Conservation (phyloP, 1,140 invertebrate species). For the Camponotus pennsylvanicus region DNA sequence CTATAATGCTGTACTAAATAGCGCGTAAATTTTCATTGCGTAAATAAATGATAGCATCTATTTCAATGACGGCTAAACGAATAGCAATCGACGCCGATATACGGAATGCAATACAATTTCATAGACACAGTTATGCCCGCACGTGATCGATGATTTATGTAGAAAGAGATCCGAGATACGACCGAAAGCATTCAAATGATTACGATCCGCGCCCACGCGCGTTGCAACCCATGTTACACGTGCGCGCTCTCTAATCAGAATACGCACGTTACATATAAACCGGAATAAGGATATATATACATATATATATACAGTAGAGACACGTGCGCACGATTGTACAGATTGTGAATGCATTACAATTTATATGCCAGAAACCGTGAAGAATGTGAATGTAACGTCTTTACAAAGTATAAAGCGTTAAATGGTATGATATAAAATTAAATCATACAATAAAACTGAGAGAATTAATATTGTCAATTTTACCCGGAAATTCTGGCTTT, state of each 20-base stretch:
- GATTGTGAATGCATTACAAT: slow-evolving; percentile 58
- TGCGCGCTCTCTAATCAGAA: slow-evolving; percentile 69
- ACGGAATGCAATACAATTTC: slow-evolving; percentile 29
- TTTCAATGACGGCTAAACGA: slow-evolving; percentile 41
- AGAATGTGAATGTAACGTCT: slow-evolving; percentile 67
- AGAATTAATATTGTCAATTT: background rate
- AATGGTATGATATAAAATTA: background rate
- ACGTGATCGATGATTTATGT: slow-evolving; percentile 59
- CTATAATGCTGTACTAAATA: too few relatives aligned
- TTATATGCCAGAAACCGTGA: slow-evolving; percentile 65
- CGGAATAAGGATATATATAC: slow-evolving; percentile 68
- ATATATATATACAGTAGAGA: slow-evolving; percentile 53
- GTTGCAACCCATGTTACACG: slow-evolving; percentile 68
- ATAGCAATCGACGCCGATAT: slow-evolving; percentile 41
- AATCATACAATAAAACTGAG: background rate
- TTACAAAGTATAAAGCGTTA: slow-evolving; percentile 35
- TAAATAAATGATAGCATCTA: slow-evolving; percentile 20
- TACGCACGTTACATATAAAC: slow-evolving; percentile 60
- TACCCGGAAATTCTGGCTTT: background rate
- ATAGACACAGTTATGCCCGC: slow-evolving; percentile 27
- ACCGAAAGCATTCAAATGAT: slow-evolving; percentile 67
- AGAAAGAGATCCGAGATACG: slow-evolving; percentile 67
- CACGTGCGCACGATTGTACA: slow-evolving; percentile 62
- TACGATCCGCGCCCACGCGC: slow-evolving; percentile 72
- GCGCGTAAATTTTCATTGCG: background rate